Conservation (phyloP, 2,113 vertebrate species). For the Passerina amoena region DNA sequence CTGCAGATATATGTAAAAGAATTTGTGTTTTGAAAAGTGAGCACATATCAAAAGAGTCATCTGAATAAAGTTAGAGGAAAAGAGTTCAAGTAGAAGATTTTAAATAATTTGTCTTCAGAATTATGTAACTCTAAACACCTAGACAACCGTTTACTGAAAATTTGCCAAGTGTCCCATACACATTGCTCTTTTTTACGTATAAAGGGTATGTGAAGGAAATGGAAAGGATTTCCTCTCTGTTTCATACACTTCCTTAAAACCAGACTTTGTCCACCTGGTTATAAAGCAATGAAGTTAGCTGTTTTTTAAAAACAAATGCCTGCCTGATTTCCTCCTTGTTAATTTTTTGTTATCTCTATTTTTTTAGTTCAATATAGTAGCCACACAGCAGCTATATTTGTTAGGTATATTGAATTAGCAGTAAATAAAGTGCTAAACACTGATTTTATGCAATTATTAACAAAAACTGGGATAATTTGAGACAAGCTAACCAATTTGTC, state of each 20-base stretch:
- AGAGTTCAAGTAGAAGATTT: background rate
- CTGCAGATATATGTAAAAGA: background rate
- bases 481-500: background rate
- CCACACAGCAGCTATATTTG: background rate
- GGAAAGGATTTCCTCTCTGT: conserved; percentile 57
- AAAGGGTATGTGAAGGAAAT: conserved; percentile 40
- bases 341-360: background rate
- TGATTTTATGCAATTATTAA: background rate
- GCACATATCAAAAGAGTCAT: background rate
- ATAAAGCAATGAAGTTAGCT: background rate
- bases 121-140: conserved; percentile 8
- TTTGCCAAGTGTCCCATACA: background rate
- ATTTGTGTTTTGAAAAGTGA: background rate
- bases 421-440: background rate
- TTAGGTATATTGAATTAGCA: background rate
- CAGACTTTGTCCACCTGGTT: conserved; percentile 39
- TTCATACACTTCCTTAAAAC: conserved; percentile 43
- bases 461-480: background rate
- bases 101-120: background rate
- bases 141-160: background rate
- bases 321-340: background rate
- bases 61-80: background rate
- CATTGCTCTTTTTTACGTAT: background rate
- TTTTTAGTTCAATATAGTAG: background rate
- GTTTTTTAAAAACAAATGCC: conserved; percentile 20